Evolutionary conservation across 2,888 invertebrate genomes (phyloP), one percentile per base, ranked within the genome.

Genomic region (Diabrotica balteata): DNA sequence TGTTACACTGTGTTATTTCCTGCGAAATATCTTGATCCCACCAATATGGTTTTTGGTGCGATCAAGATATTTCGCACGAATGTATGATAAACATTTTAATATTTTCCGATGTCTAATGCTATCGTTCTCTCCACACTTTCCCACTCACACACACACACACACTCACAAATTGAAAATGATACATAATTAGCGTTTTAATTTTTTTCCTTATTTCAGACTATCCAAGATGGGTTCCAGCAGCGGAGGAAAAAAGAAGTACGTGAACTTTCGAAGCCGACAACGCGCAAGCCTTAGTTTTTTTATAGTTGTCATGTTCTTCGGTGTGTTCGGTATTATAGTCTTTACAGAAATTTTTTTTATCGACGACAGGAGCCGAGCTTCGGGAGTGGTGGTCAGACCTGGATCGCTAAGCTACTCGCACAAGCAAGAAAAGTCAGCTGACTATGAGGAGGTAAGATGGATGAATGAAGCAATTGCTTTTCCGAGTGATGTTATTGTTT

Each of bases 221-320:
- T 59, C 53, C 68, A 74, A 55, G 17, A 82, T 82, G 82, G 81
- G 81, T n/a, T 77, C 80, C 61, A 78, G 77, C 66, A 82, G 81
- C 70, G 81, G 81, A 47, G 81, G 80, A 59, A 80, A 80, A 67
- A 81, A 80, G 71, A 80, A 79, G 66, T 77, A 80, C 70, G 72
- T 77, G 55, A 79, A 75, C 64, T 81, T 80, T 67, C 88, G 87
- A 82, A 89, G 86, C 83, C 89, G 91, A 79, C 93, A 94, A 83
- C 89, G 94, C 76, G 93, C 94, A 76, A 92, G 93, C 83, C 91
- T 94, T 89, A 94, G 94, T 80, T 95, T 95, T 86, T 91, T 95
- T 85, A 92, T 95, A 83, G 94, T 95, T 73, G 90, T 95, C 76
- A 93, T 94, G 87, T 95, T 96, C 85, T 94, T 95, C 84, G 93